Conservation (phyloP, 2,888 invertebrate genomes). For the Orchesella flavescens region DNA sequence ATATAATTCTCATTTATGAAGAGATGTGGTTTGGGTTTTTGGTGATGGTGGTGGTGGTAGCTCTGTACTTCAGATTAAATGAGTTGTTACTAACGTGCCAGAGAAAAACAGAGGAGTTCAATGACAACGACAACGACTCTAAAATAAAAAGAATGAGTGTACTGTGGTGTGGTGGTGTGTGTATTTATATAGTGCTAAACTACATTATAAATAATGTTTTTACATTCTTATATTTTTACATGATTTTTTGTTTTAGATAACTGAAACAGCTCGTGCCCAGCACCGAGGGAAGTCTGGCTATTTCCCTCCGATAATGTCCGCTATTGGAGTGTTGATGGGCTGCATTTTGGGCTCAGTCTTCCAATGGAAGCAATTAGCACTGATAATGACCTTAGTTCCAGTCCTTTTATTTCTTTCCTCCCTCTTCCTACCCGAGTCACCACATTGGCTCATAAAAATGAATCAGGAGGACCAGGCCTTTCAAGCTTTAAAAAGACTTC, state of each 20-base stretch:
- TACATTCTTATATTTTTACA: not conserved
- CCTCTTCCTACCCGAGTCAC: conserved; percentile 80
- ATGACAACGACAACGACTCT: not conserved
- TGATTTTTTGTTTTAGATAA: conserved; percentile 71
- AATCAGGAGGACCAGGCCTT: conserved; percentile 76
- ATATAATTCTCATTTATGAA: not conserved
- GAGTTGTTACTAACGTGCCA: conserved; percentile 1
- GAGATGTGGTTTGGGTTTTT: not conserved
- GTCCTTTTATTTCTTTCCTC: conserved; percentile 76
- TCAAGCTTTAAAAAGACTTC: conserved; percentile 77
- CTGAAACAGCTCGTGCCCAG: conserved; percentile 80
- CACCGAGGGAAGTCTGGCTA: conserved; percentile 81
- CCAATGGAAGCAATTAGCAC: conserved; percentile 79
- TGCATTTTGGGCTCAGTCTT: conserved; percentile 79
- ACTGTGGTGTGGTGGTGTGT: not conserved
- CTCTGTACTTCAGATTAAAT: conserved; percentile 5
- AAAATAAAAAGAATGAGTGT: not conserved
- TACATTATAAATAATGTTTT: not conserved
- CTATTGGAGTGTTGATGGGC: conserved; percentile 79
- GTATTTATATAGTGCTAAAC: not conserved
- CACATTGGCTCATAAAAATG: conserved; percentile 77
- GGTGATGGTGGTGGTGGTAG: not conserved
- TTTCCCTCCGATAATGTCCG: conserved; percentile 80
- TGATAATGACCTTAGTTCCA: conserved; percentile 76
- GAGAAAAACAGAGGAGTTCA: not conserved